Conservation (phyloP, 1,140 invertebrate genomes). For the Diabrotica undecimpunctata region DNA sequence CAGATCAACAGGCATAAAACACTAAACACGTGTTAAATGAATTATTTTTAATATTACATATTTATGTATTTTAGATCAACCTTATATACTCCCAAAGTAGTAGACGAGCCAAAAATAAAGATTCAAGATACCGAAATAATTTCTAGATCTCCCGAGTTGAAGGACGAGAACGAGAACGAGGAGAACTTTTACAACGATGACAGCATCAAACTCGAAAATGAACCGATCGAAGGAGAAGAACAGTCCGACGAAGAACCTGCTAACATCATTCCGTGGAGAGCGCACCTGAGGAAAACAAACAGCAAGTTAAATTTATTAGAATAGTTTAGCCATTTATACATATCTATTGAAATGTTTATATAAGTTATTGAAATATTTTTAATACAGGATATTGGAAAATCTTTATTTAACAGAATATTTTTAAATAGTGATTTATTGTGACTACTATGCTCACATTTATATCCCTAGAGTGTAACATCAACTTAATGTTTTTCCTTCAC, state of each 20-base stretch:
- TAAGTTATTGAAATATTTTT: no score
- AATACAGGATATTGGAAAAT: no score
- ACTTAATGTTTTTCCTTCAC: no score
- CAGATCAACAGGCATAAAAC: no score
- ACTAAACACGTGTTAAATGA: no score
- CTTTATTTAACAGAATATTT: no score
- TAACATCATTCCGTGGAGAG: slow-evolving; percentile 82
- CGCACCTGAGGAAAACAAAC: slow-evolving; percentile 82
- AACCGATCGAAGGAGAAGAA: slow-evolving; percentile 34
- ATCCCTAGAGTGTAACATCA: no score
- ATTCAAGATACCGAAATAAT: slow-evolving; percentile 44
- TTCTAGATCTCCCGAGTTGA: slow-evolving; percentile 24
- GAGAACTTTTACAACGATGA: slow-evolving; percentile 39
- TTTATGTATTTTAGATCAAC: slow-evolving; percentile 50
- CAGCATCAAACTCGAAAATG: slow-evolving; percentile 46
- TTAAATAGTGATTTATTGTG: no score
- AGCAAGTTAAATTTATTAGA: slow-evolving; percentile 75
- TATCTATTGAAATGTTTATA: neutral
- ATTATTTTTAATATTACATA: neutral
- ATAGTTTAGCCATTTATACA: slow-evolving; percentile 43
- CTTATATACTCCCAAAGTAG: slow-evolving; percentile 63
- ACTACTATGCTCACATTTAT: no score
- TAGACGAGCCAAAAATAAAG: slow-evolving; percentile 52
- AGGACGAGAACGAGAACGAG: slow-evolving; percentile 24
- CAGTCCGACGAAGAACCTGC: slow-evolving; percentile 57